These are phyloP conservation scores for Parapsyche elsis DNA, from an alignment of 1,140 invertebrate genomes.

Conservation along the genomic window DNA sequence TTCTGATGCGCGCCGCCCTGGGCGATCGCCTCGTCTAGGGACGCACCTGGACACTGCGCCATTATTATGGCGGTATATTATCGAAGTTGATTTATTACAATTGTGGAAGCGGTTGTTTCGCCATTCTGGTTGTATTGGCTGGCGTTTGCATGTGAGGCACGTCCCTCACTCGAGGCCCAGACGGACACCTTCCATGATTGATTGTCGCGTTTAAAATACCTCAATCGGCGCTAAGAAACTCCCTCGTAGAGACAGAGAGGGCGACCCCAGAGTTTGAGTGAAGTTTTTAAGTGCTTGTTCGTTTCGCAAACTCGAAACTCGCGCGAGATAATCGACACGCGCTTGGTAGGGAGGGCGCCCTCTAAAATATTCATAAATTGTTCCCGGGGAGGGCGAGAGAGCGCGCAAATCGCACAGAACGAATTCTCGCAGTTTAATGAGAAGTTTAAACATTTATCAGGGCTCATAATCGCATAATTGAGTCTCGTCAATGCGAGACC, in stretches of 20 bases:
- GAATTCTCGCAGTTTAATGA: conserved; percentile 16
- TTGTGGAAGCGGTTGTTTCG: conserved; percentile 3
- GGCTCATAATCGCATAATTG: conserved; percentile 13
- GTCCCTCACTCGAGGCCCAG: background rate
- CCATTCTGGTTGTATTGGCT: background rate
- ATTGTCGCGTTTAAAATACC: conserved; percentile 13
- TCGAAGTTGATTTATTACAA: conserved; percentile 35
- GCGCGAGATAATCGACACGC: background rate
- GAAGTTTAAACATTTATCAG: conserved; percentile 21
- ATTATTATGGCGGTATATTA: background rate
- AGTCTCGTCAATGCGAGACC: background rate
- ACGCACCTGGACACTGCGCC: background rate
- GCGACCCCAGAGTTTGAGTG: background rate
- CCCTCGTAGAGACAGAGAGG: background rate
- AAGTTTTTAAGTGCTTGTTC: conserved; percentile 1
- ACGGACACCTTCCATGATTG: conserved; percentile 26
- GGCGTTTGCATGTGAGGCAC: conserved; percentile 5
- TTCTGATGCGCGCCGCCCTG: too few relatives aligned
- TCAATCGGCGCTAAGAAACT: background rate
- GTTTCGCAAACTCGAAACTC: background rate
- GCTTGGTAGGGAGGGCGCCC: background rate
- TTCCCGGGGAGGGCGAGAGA: background rate
- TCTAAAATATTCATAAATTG: conserved; percentile 26
- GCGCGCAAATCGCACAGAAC: background rate
- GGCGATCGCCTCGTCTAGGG: background rate